phyloP scores from a whole-genome alignment of 2,113 vertebrate species.

The Drymodes brunneopygia region DNA sequence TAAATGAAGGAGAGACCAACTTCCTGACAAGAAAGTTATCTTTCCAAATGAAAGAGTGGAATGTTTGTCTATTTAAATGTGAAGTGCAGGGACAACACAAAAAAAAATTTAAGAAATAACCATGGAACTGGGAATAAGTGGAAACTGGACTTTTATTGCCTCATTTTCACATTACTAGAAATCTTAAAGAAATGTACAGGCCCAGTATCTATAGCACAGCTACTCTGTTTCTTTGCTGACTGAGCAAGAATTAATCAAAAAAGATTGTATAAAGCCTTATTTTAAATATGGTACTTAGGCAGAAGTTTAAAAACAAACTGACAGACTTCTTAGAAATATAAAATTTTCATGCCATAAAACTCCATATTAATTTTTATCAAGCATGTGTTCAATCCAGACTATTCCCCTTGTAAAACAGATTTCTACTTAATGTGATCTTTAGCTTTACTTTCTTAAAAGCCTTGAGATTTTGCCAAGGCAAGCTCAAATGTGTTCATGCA shows the following conservation, averaged over 20 bases:
- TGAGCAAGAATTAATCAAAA: background rate
- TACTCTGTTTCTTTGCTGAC: background rate
- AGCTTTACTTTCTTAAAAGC: background rate
- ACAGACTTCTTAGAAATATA: background rate
- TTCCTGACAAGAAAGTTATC: conserved; percentile 26
- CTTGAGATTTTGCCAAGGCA: background rate
- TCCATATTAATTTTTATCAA: background rate
- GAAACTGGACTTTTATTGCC: background rate
- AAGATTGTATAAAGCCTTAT: background rate
- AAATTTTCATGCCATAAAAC: background rate
- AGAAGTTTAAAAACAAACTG: background rate
- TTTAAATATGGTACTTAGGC: background rate
- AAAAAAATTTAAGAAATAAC: background rate
- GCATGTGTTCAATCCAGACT: background rate
- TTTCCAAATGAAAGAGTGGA: background rate
- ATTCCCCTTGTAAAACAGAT: background rate
- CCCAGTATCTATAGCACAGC: background rate
- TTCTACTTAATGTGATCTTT: background rate
- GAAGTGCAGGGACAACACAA: background rate
- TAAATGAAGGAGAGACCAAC: conserved; percentile 34
- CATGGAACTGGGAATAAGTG: background rate
- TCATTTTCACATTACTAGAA: background rate
- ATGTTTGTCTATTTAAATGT: background rate
- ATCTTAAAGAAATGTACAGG: background rate
- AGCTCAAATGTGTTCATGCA: background rate